phyloP scores from a whole-genome alignment of 2,113 vertebrate species.

The Phylloscopus trochiloides region DNA sequence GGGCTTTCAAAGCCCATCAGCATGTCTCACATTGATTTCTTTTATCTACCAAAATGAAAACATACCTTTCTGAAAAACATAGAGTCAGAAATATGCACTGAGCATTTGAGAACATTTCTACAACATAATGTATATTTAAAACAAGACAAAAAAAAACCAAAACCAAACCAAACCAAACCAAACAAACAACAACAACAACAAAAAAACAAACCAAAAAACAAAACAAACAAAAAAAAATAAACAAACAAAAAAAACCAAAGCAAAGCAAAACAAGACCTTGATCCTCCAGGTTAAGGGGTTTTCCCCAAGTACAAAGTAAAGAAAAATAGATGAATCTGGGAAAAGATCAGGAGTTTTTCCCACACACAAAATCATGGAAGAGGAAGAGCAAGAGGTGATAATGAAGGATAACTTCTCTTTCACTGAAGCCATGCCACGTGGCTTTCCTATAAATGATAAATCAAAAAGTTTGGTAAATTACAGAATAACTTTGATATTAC shows the following conservation, averaged over 20 bases:
- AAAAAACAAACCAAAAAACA: too few relatives aligned
- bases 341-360: background rate
- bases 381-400: background rate
- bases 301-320: background rate
- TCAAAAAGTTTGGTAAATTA: background rate
- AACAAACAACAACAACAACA: too few relatives aligned
- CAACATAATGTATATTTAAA: background rate
- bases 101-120: background rate
- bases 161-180: too few relatives aligned
- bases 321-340: background rate
- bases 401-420: background rate
- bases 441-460: background rate
- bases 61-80: background rate
- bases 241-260: background rate
- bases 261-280: background rate
- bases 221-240: too few relatives aligned
- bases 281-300: background rate
- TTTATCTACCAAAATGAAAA: background rate
- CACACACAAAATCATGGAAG: background rate
- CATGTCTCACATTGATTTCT: background rate
- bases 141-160: background rate
- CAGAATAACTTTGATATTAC: background rate
- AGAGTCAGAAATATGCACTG: background rate
- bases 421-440: background rate
- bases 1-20: background rate